A percentile compares a stretch with the other conserved stretches of the same genome.
These are phyloP conservation scores for Gallinago stenura DNA, from an alignment of 2,797 vertebrate genomes.

Conservation along the genomic window DNA sequence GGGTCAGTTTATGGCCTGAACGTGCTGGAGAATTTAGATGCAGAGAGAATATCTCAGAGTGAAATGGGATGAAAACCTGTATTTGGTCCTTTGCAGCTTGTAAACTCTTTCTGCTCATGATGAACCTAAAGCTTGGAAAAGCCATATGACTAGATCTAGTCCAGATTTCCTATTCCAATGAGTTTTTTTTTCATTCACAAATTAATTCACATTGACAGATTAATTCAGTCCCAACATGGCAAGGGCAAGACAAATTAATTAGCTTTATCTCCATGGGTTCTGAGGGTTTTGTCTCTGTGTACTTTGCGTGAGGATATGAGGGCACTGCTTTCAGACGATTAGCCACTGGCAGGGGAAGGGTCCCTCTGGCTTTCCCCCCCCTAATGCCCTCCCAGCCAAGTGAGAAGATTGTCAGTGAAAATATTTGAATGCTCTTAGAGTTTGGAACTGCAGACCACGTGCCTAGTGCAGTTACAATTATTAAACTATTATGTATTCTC, in stretches of 20 bases:
- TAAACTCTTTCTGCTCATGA: background rate
- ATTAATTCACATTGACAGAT: conserved; percentile 12
- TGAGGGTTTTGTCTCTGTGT: background rate
- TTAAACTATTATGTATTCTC: background rate
- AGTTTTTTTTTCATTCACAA: background rate
- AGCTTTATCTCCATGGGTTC: background rate
- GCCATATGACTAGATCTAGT: background rate
- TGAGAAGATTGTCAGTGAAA: background rate
- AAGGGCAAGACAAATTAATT: conserved; percentile 37
- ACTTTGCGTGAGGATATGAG: background rate
- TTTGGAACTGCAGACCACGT: background rate
- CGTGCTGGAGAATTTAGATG: conserved; percentile 23
- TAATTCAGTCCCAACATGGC: background rate
- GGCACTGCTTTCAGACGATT: background rate
- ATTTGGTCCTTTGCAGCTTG: background rate
- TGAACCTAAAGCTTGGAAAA: background rate
- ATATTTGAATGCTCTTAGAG: background rate
- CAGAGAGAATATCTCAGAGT: background rate
- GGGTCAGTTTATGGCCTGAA: conserved; percentile 48
- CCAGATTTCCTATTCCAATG: conserved; percentile 21
- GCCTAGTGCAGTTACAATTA: background rate
- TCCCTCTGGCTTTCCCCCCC: background rate
- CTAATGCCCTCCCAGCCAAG: background rate
- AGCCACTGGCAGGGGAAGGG: background rate
- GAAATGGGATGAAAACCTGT: background rate